Conservation (phyloP, 2,888 invertebrate species). For the Hypena proboscidalis region DNA sequence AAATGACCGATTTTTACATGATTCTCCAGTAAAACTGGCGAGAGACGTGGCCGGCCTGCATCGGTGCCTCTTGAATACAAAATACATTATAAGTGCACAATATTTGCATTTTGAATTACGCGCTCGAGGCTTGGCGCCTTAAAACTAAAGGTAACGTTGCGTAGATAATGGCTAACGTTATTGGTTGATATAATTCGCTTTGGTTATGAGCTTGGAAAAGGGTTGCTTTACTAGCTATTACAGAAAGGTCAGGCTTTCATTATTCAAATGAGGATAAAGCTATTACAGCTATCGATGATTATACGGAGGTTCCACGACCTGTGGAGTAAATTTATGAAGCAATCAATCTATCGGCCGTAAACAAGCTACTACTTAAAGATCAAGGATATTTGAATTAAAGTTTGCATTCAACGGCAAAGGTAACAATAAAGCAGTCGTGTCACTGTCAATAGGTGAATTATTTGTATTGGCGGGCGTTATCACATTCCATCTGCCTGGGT, state of each 20-base stretch:
- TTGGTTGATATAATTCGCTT: constrained; percentile 33
- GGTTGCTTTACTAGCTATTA: constrained; percentile 1
- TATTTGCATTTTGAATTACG: constrained; percentile 84
- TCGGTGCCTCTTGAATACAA: constrained; percentile 75
- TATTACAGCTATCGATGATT: neutral
- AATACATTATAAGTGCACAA: constrained; percentile 79
- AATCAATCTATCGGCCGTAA: constrained; percentile 26
- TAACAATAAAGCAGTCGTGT: constrained; percentile 39
- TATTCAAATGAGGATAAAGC: neutral
- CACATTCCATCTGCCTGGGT: constrained; percentile 43
- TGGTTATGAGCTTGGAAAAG: constrained; percentile 24
- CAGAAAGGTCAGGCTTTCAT: neutral
- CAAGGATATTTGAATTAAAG: constrained; percentile 33
- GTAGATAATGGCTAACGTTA: constrained; percentile 28
- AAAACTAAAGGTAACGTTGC: constrained; percentile 41
- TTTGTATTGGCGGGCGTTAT: constrained; percentile 54
- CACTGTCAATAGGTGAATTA: constrained; percentile 39
- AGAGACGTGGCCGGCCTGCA: constrained; percentile 71
- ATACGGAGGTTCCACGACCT: constrained; percentile 5
- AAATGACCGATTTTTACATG: constrained; percentile 81
- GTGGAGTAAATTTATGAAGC: constrained; percentile 19
- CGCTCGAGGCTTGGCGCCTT: constrained; percentile 66
- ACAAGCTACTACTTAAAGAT: constrained; percentile 26
- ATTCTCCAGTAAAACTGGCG: constrained; percentile 79
- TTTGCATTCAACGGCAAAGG: constrained; percentile 36